Base-by-base conservation (phyloP, 1,140 invertebrate species). In the Zaprionus vittiger region DNA sequence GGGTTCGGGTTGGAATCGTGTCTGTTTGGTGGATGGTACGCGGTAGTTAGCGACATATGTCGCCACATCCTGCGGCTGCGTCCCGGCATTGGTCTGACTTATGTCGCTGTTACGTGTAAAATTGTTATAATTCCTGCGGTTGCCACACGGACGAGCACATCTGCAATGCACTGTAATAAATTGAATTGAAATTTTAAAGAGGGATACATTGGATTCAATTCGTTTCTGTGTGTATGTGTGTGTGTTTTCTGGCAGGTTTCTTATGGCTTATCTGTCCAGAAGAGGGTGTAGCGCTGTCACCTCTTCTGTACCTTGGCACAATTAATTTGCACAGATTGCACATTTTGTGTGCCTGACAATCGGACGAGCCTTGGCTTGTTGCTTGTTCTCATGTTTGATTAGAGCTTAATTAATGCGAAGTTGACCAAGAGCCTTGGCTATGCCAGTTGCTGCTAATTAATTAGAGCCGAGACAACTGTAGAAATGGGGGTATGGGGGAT, bases 71-170 rank as follows among this genome's bases (percentile, higher is more conserved):
- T 68, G n/a, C 59, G 20, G 62, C 56, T 44, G 72, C 20, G 56
- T 41, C 5, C 15, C 5, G 38, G 9, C 41, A 47, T 17, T n/a
- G n/a, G 5, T n/a, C 64, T 92, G 87, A 92, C 91, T 92, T 92
- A 86, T 90, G 91, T 73, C 87, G 81, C 91, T 77, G 77, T 90
- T 77, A 92, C 87, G 91, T 92, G 91, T 90, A 92, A 92, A 86
- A 77, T 90, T 90, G 84, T 76, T 83, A 92, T 92, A 92, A 83
- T 86, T 92, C 84, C 81, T 92, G 91, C 54, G 91, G 91, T 92
- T 92, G 81, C 85, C 69, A 83, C 70, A 80, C 68, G 11, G 49
- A 5, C 56, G 7, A 54, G 11, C 20, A 52, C 47, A 52, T 52
- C 47, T 52, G 47, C 11, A 20, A 6, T 59, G 69, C 70, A 63